Percentiles rank a stretch among this genome's conserved stretches.
phyloP scores from a whole-genome alignment of 2,113 vertebrate genomes.

The Erythrocercus mccallii region DNA sequence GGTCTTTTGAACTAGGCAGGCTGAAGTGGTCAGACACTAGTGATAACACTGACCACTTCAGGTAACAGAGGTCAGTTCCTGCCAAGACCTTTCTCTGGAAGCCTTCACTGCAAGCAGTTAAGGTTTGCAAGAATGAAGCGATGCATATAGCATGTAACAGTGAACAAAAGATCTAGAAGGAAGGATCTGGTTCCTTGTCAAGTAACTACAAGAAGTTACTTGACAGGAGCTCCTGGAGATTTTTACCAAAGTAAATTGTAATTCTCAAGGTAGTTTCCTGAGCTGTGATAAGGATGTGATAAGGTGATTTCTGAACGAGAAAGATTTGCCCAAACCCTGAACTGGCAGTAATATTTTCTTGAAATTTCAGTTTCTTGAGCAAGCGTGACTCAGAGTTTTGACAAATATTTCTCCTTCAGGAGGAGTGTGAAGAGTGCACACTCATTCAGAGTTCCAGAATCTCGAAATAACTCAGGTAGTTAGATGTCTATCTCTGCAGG shows the following conservation, averaged over 20 bases:
- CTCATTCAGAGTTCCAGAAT: not conserved
- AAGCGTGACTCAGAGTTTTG: not conserved
- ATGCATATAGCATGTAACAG: not conserved
- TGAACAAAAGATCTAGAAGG: not conserved
- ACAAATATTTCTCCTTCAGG: not conserved
- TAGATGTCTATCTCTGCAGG: not conserved
- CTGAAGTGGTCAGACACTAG: not conserved
- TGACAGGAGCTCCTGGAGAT: not conserved
- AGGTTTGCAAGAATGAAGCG: not conserved
- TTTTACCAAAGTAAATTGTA: not conserved
- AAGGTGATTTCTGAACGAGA: not conserved
- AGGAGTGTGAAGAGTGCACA: not conserved
- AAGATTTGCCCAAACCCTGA: not conserved
- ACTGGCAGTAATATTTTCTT: not conserved
- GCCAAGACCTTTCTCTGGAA: not conserved
- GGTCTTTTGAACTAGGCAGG: not conserved
- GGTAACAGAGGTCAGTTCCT: not conserved
- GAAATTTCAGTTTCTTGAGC: not conserved
- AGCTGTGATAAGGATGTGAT: not conserved
- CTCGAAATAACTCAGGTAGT: no score
- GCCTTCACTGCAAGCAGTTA: not conserved
- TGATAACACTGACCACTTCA: not conserved
- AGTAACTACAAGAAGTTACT: not conserved
- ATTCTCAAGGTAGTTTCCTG: not conserved
- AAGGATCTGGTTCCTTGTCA: not conserved